Conservation (phyloP, 2,113 vertebrate species). For the Australoheros scitulus region DNA sequence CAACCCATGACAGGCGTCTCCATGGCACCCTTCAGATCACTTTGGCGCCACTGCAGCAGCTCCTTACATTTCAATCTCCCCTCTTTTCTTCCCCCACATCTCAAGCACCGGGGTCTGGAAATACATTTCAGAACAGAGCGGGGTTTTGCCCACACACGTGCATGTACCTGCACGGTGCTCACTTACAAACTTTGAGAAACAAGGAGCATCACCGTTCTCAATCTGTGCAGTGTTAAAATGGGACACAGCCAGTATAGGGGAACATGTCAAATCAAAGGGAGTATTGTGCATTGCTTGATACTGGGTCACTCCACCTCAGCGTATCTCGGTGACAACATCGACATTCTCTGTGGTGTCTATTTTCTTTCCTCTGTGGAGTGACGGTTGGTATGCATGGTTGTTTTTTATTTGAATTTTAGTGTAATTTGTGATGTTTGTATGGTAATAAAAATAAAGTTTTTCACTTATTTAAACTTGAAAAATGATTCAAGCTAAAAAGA, state of each 20-base stretch:
- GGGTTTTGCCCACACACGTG: slow-evolving; percentile 18
- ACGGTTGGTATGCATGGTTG: neutral
- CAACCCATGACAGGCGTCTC: slow-evolving; percentile 69
- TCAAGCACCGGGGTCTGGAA: slow-evolving; percentile 47
- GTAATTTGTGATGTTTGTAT: neutral
- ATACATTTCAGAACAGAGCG: slow-evolving; percentile 46
- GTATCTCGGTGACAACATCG: neutral
- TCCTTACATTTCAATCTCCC: slow-evolving; percentile 64
- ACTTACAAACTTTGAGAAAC: slow-evolving; percentile 54
- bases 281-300: slow-evolving; percentile 3
- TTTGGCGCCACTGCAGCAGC: slow-evolving; percentile 54
- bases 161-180: neutral
- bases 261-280: slow-evolving; percentile 30
- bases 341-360: neutral
- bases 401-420: neutral
- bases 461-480: no score
- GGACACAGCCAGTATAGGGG: neutral
- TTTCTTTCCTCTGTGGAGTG: neutral
- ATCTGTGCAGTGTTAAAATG: slow-evolving; percentile 15
- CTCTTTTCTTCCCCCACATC: slow-evolving; percentile 55
- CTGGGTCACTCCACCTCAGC: slow-evolving; percentile 3
- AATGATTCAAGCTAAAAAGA: neutral
- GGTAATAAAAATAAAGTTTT: neutral
- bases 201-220: slow-evolving; percentile 8
- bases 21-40: slow-evolving; percentile 74